These are phyloP conservation scores for Zootoca vivipara DNA, from an alignment of 2,113 vertebrate genomes.

Conservation along the genomic window DNA sequence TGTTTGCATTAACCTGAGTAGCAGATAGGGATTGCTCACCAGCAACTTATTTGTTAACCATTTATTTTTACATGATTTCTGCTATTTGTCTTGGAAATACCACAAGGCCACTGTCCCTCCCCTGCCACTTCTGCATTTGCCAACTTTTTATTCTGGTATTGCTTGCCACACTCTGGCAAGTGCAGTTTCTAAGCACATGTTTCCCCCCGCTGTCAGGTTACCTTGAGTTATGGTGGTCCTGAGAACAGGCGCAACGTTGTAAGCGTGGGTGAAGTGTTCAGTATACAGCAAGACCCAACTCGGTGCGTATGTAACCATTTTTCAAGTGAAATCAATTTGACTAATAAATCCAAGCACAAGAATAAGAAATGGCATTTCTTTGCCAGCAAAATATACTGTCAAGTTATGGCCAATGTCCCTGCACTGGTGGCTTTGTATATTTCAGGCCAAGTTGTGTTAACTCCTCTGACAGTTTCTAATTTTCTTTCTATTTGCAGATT, in stretches of 20 bases:
- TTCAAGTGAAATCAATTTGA: background rate
- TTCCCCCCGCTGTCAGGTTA: constrained; percentile 79
- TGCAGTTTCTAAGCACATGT: background rate
- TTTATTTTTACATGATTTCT: background rate
- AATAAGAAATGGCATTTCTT: background rate
- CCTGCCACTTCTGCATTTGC: background rate
- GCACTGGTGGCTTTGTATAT: background rate
- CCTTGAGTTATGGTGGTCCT: constrained; percentile 94
- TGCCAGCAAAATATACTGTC: background rate
- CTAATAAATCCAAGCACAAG: background rate
- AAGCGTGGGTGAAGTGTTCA: constrained; percentile 83
- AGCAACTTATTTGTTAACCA: background rate
- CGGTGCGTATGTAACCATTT: constrained; percentile 75
- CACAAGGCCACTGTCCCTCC: background rate
- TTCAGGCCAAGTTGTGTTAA: background rate
- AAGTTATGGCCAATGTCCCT: background rate
- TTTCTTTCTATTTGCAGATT: constrained; percentile 77
- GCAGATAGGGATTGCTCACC: background rate
- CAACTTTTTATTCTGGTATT: background rate
- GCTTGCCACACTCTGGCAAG: background rate
- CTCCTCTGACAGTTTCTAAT: background rate
- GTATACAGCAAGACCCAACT: constrained; percentile 89
- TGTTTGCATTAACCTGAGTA: background rate
- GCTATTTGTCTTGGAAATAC: background rate
- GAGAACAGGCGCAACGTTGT: constrained; percentile 93